Evolutionary conservation across 1,140 invertebrate species (phyloP).

Genomic region (Anastatus disparis): DNA sequence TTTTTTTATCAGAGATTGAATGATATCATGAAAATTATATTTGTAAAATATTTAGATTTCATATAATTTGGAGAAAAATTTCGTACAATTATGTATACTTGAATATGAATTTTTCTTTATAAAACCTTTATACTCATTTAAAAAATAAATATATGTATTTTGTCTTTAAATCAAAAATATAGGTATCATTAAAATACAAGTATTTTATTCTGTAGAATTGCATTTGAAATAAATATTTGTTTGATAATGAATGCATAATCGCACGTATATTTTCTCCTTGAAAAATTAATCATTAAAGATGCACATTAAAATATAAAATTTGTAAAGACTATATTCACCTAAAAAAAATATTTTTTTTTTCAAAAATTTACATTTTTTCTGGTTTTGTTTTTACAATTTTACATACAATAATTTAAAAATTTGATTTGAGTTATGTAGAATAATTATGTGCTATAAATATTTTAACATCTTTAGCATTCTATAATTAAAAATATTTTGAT

Average conservation of each 20-base stretch:
- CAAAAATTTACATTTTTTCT: constrained; percentile 30
- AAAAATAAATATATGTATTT: neutral
- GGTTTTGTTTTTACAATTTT: constrained; percentile 9
- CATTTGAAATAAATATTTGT: neutral
- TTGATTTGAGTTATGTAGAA: constrained; percentile 8
- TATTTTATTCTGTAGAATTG: no score
- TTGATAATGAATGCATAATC: neutral
- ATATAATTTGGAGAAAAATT: neutral
- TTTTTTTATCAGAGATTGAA: neutral
- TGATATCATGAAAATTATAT: constrained; percentile 17
- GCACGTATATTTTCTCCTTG: neutral
- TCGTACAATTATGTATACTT: neutral
- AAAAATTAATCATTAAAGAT: neutral
- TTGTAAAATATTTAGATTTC: neutral
- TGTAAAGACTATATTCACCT: constrained; percentile 5
- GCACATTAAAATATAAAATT: constrained; percentile 17
- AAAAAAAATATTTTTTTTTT: constrained; percentile 29
- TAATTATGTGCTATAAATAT: constrained; percentile 23
- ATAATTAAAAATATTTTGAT: constrained; percentile 29
- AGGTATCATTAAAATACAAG: no score
- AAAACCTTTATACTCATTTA: constrained; percentile 12
- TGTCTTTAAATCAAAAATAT: no score
- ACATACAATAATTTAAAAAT: constrained; percentile 20
- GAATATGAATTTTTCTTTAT: no score
- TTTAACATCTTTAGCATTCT: neutral